Conservation (phyloP, 2,113 vertebrate species). For the Eulemur macaco region DNA sequence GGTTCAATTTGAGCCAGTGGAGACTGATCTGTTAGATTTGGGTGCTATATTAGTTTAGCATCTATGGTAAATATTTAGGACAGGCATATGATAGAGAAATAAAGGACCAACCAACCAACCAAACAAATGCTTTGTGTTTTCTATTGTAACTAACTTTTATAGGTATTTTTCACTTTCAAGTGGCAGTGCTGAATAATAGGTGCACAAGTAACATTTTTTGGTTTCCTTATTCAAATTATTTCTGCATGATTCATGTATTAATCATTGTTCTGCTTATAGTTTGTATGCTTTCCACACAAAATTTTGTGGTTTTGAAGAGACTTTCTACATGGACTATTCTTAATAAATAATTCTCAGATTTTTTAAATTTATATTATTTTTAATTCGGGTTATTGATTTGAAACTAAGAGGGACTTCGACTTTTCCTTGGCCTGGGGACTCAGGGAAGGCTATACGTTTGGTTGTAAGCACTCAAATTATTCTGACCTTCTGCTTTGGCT, state of each 20-base stretch:
- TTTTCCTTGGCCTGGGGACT: background rate
- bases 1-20: constrained; percentile 21
- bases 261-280: background rate
- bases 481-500: background rate
- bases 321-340: background rate
- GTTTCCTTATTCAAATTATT: constrained; percentile 47
- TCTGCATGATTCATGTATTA: background rate
- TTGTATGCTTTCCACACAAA: background rate
- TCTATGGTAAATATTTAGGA: background rate
- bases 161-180: constrained; percentile 4
- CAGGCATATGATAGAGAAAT: constrained; percentile 14
- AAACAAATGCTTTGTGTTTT: background rate
- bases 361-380: background rate
- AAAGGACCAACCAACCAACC: background rate
- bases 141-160: constrained; percentile 48
- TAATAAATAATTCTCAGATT: constrained; percentile 35
- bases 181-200: background rate
- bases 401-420: background rate
- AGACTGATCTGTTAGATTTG: constrained; percentile 38
- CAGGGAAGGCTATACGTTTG: background rate
- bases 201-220: constrained; percentile 2
- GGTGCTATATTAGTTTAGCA: constrained; percentile 21
- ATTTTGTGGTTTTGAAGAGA: constrained; percentile 44
- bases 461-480: background rate
- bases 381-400: background rate